phyloP scores from a whole-genome alignment of 1,140 invertebrate genomes.

The Latrodectus geometricus region DNA sequence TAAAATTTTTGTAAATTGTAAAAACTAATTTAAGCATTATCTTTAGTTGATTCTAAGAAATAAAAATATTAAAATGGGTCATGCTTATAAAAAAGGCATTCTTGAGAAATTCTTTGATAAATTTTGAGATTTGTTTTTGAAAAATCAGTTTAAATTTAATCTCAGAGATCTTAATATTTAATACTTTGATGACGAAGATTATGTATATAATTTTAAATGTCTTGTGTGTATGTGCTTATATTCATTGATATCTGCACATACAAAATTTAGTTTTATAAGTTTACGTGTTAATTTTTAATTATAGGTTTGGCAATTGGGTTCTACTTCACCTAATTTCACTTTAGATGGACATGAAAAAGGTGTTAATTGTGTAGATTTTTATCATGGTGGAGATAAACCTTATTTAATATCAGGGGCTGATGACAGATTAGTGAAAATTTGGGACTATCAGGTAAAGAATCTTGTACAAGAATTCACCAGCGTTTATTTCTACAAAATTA shows the following conservation, averaged over 20 bases:
- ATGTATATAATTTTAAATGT: not conserved
- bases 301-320: constrained; percentile 96
- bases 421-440: constrained; percentile 97
- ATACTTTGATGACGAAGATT: not conserved
- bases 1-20: no score
- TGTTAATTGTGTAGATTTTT: constrained; percentile 99
- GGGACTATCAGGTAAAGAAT: constrained; percentile 85
- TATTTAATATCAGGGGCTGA: constrained; percentile 99
- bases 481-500: no score
- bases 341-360: constrained; percentile 99
- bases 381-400: constrained; percentile 99
- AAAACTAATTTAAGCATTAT: no score
- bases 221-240: not conserved
- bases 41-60: no score
- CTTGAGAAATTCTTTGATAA: no score
- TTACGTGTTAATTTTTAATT: not conserved
- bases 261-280: not conserved
- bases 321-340: constrained; percentile 97
- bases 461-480: no score
- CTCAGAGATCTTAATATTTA: no score
- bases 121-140: no score
- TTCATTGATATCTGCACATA: not conserved
- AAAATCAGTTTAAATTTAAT: no score
- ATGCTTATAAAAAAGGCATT: no score
- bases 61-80: no score